Conservation (phyloP, 2,888 invertebrate species). For the Selenia dentaria region DNA sequence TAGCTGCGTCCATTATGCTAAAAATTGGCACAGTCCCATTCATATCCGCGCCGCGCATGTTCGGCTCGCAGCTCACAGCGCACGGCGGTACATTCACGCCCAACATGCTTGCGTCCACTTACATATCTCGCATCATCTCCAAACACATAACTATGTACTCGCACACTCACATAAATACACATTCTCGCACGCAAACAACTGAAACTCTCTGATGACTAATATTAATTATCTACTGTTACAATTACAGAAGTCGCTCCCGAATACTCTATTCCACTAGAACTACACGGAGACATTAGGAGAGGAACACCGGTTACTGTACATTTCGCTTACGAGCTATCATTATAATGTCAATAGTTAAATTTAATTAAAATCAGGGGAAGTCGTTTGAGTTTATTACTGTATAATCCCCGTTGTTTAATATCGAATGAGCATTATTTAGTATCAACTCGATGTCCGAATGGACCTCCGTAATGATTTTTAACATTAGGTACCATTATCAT, state of each 20-base stretch:
- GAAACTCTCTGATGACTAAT: constrained; percentile 56
- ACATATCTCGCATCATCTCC: constrained; percentile 30
- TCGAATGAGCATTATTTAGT: constrained; percentile 76
- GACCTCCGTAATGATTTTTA: constrained; percentile 60
- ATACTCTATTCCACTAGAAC: constrained; percentile 70
- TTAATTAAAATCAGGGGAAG: constrained; percentile 69
- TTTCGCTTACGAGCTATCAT: constrained; percentile 62
- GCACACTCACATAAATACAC: constrained; percentile 33
- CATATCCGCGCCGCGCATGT: constrained; percentile 49
- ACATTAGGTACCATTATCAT: constrained; percentile 70
- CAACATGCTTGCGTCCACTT: constrained; percentile 31
- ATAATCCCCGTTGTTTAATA: constrained; percentile 70
- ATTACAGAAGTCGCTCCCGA: constrained; percentile 65
- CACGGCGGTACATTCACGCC: constrained; percentile 32
- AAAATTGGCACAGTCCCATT: constrained; percentile 83
- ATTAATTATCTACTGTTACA: constrained; percentile 63
- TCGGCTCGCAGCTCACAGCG: constrained; percentile 1
- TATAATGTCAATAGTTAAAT: constrained; percentile 61
- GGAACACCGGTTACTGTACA: constrained; percentile 83
- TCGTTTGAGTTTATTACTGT: constrained; percentile 58
- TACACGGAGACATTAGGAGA: constrained; percentile 79
- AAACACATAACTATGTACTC: constrained; percentile 18
- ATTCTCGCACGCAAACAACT: constrained; percentile 44
- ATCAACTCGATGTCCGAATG: constrained; percentile 67
- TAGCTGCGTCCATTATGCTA: constrained; percentile 77